phyloP scores from a whole-genome alignment of 1,140 invertebrate species.

The Hypothenemus hampei region DNA sequence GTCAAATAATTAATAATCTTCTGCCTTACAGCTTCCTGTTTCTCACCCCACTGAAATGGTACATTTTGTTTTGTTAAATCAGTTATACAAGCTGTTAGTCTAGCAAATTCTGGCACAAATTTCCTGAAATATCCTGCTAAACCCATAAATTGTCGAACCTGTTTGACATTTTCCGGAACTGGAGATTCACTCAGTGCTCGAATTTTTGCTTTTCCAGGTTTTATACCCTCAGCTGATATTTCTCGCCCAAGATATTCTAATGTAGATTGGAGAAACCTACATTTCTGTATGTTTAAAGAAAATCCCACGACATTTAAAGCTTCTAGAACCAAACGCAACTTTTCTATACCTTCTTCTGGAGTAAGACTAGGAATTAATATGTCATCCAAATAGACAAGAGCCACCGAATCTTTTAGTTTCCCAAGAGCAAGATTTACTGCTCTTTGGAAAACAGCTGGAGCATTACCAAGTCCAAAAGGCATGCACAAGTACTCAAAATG shows the following conservation, averaged over 20 bases:
- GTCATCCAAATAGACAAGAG: conserved; percentile 40
- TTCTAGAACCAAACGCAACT: not conserved
- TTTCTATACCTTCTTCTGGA: not conserved
- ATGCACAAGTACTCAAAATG: conserved; percentile 33
- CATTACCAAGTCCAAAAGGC: conserved; percentile 35
- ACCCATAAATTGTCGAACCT: conserved; percentile 39
- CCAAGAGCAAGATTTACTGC: conserved; percentile 20
- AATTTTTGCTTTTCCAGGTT: conserved; percentile 33
- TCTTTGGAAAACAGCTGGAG: conserved; percentile 27
- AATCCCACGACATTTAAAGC: conserved; percentile 14
- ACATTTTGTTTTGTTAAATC: conserved; percentile 36
- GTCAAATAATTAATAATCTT: conserved; percentile 11
- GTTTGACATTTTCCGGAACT: conserved; percentile 29
- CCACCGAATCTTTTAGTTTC: conserved; percentile 16
- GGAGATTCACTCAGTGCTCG: conserved; percentile 32
- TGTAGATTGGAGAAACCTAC: conserved; percentile 34
- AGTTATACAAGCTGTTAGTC: conserved; percentile 37
- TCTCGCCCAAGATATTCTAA: conserved; percentile 36
- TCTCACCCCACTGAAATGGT: conserved; percentile 28
- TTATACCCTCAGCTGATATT: conserved; percentile 21
- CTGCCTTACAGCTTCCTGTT: conserved; percentile 37
- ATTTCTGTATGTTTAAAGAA: conserved; percentile 33
- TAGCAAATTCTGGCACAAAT: conserved; percentile 38
- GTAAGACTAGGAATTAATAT: conserved; percentile 33
- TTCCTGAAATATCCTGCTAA: conserved; percentile 36